phyloP scores from a whole-genome alignment of 30 jellyfish, hydroid and myxozoan genomes.

The Hydractinia symbiolongicarpus region DNA sequence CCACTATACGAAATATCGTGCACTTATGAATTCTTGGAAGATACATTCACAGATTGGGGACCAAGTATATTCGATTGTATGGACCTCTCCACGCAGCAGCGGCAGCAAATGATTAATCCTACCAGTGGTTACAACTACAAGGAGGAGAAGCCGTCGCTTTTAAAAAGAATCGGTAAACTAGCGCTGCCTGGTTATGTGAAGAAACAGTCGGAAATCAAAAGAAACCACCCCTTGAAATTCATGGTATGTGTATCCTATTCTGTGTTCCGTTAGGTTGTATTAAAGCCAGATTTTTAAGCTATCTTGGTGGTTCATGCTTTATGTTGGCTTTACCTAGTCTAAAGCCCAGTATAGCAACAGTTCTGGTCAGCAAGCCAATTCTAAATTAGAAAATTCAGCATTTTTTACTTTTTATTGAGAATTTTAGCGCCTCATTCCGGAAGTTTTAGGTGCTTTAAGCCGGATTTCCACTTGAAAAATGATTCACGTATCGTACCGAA shows the following conservation, averaged over 20 bases:
- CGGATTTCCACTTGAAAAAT: too few species aligned
- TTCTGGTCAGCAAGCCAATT: too few species aligned
- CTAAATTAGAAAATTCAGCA: too few species aligned
- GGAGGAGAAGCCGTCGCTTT: constrained; percentile 3
- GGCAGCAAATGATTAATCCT: constrained; percentile 9
- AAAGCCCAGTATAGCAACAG: background rate
- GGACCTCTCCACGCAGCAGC: background rate
- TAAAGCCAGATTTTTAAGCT: background rate
- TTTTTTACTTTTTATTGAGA: too few species aligned
- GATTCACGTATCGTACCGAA: too few species aligned
- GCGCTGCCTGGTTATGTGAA: constrained; percentile 67
- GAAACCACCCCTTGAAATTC: constrained; percentile 80
- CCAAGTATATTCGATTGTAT: constrained; percentile 29
- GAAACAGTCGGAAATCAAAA: constrained; percentile 72
- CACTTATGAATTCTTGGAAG: constrained; percentile 95
- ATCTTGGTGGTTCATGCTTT: background rate
- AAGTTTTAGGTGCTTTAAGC: too few species aligned
- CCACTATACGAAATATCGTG: constrained; percentile 85
- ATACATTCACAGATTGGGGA: constrained; percentile 90
- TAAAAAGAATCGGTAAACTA: constrained; percentile 35
- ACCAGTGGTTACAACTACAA: constrained; percentile 16
- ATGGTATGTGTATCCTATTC: constrained; percentile 47
- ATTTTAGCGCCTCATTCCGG: too few species aligned
- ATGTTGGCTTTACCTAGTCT: background rate
- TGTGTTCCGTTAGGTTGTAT: background rate